phyloP scores from a whole-genome alignment of 2,113 vertebrate genomes.

The Ceyx cyanopectus region DNA sequence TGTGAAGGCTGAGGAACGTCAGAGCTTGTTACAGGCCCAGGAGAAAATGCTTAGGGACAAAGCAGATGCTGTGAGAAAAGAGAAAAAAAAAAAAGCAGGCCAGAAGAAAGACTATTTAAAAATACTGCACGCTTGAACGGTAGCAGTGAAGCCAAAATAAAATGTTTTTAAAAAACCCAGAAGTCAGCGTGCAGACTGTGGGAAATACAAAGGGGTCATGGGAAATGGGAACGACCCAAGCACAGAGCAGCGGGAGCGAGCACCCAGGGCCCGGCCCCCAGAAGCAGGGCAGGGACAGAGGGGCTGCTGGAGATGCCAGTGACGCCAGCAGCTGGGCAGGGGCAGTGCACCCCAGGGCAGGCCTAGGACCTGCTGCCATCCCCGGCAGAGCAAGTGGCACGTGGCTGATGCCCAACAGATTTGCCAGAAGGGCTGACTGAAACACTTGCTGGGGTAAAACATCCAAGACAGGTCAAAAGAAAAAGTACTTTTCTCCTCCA shows the following conservation, averaged over 20 bases:
- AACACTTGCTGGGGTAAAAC: background rate
- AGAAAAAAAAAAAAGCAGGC: background rate
- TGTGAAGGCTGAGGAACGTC: constrained; percentile 23
- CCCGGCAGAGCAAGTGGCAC: background rate
- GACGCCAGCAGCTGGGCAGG: background rate
- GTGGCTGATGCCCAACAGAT: fast-evolving
- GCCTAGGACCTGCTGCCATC: background rate
- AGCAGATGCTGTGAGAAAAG: constrained; percentile 57
- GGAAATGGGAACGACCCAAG: background rate
- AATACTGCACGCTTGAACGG: constrained; percentile 3
- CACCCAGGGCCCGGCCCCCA: background rate
- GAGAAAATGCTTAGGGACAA: constrained; percentile 43
- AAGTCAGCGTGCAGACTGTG: constrained; percentile 35
- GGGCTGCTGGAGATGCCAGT: background rate
- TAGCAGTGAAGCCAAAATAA: constrained; percentile 64
- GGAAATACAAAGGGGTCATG: constrained; percentile 73
- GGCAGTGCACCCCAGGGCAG: background rate
- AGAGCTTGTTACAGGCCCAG: constrained; percentile 20
- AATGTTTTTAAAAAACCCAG: background rate
- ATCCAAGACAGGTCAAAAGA: background rate
- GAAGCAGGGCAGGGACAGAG: background rate
- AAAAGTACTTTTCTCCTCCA: background rate
- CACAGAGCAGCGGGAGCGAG: background rate
- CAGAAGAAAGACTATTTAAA: constrained; percentile 56
- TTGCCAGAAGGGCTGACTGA: background rate